These are phyloP conservation scores for Glomeris marginata DNA, from an alignment of 2,888 invertebrate genomes.

Conservation along the genomic window DNA sequence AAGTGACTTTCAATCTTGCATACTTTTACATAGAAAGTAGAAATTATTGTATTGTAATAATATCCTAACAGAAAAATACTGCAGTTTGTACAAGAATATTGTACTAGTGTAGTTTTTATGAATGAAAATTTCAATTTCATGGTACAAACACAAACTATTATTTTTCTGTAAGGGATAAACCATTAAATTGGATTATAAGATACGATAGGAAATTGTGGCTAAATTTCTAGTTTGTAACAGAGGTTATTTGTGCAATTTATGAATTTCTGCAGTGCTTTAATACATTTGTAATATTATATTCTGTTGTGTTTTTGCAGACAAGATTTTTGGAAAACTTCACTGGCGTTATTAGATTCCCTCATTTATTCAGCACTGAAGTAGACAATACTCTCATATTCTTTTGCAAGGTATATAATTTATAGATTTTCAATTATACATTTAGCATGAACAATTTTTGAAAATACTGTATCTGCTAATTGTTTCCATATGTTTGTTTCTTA, in stretches of 20 bases:
- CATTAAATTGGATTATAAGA: no score
- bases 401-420: background rate
- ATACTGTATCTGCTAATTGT: background rate
- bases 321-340: slow-evolving; percentile 53
- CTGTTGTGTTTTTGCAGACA: slow-evolving; percentile 29
- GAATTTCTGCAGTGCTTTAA: no score
- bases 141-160: background rate
- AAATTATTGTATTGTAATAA: background rate
- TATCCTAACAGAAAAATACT: background rate
- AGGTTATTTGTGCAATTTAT: no score
- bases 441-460: no score
- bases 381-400: slow-evolving; percentile 51
- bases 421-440: background rate
- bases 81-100: no score
- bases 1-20: no score
- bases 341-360: slow-evolving; percentile 48
- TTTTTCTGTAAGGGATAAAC: background rate
- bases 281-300: no score
- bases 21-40: slow-evolving; percentile 32
- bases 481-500: background rate
- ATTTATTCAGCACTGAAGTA: slow-evolving; percentile 52
- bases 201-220: no score
- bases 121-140: no score
- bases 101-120: no score
- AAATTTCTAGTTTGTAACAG: no score